These are phyloP conservation scores for Hyla sarda DNA, from an alignment of 2,113 vertebrate species.

Conservation along the genomic window DNA sequence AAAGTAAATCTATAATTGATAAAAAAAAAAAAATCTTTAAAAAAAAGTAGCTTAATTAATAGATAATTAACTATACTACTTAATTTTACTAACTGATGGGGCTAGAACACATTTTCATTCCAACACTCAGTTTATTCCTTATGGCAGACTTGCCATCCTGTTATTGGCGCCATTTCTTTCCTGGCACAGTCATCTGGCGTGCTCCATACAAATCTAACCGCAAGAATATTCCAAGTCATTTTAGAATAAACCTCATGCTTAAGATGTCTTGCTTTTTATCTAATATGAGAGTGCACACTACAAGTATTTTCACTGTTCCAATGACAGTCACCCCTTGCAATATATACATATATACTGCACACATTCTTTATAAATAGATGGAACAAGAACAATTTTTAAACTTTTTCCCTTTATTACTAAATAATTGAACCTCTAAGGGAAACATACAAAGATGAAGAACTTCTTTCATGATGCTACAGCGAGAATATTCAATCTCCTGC, in stretches of 20 bases:
- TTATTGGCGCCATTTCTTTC: not conserved
- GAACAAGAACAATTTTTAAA: not conserved
- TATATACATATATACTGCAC: constrained; percentile 3
- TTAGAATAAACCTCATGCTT: not conserved
- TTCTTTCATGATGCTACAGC: constrained; percentile 30
- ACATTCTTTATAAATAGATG: constrained; percentile 32
- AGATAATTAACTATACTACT: constrained; percentile 15
- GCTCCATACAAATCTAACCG: not conserved
- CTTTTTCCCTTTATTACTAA: constrained; percentile 43
- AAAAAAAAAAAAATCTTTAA: too few relatives aligned
- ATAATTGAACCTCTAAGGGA: constrained; percentile 34
- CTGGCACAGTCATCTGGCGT: not conserved
- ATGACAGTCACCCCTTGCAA: constrained; percentile 1
- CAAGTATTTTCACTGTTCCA: not conserved
- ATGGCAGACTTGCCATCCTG: constrained; percentile 14
- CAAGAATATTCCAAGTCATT: constrained; percentile 30
- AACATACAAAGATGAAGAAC: constrained; percentile 43
- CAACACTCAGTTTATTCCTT: constrained; percentile 17
- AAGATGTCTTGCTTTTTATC: constrained; percentile 1
- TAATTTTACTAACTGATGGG: constrained; percentile 32
- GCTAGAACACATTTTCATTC: constrained; percentile 12
- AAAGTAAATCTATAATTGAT: not conserved
- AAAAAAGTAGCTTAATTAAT: constrained; percentile 2
- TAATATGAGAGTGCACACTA: not conserved
- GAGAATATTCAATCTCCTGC: constrained; percentile 54